Evolutionary conservation across 2,113 vertebrate genomes (phyloP).

Genomic region (Collichthys lucidus): DNA sequence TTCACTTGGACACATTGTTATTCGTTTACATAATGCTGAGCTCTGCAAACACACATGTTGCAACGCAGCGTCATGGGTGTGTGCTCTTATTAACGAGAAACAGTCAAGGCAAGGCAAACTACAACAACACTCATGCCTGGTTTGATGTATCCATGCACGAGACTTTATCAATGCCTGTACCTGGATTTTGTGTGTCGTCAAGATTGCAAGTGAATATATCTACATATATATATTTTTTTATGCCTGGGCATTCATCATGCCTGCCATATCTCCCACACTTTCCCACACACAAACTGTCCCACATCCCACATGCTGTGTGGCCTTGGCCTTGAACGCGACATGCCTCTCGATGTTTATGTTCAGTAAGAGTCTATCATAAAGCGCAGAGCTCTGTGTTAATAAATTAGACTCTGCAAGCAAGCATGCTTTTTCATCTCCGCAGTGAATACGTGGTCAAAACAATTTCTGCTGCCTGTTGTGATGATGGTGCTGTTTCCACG

Average conservation of each 20-base stretch:
- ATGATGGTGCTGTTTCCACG: conserved; percentile 16
- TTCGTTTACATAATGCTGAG: conserved; percentile 22
- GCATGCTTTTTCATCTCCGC: conserved; percentile 1
- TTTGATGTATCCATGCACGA: not conserved
- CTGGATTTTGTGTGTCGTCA: not conserved
- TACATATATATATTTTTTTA: not conserved
- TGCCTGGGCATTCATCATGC: conserved; percentile 37
- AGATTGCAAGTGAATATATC: conserved; percentile 24
- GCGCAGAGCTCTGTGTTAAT: conserved; percentile 1
- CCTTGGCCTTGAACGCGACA: conserved; percentile 40
- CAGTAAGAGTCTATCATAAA: conserved; percentile 4
- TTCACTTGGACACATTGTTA: not conserved
- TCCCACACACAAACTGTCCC: conserved; percentile 42
- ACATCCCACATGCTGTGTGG: conserved; percentile 14
- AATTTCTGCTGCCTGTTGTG: not conserved
- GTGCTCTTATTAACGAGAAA: not conserved
- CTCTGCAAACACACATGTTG: not conserved
- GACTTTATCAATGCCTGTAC: not conserved
- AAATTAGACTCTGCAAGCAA: conserved; percentile 17
- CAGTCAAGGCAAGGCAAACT: not conserved
- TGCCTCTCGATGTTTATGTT: conserved; percentile 9
- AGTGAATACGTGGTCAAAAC: conserved; percentile 3
- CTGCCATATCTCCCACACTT: conserved; percentile 9
- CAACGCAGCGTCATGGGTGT: not conserved
- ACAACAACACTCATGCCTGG: not conserved